Evolutionary conservation across 2,888 invertebrate species (phyloP).

Genomic region (Agonopterix subpropinquella): DNA sequence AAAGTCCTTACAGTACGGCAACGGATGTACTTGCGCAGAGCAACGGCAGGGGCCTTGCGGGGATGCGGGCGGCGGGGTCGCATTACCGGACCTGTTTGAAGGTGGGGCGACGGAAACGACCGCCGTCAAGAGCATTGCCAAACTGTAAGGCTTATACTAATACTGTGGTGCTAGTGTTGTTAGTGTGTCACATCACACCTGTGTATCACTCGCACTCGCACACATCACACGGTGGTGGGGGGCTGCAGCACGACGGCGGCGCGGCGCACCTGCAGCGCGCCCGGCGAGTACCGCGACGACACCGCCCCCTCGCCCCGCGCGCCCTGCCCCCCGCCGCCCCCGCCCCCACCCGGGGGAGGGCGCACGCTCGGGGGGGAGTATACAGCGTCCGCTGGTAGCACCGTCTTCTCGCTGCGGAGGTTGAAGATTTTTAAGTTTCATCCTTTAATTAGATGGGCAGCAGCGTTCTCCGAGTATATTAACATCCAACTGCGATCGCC

Average conservation of each 20-base stretch:
- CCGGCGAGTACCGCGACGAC: slow-evolving; percentile 80
- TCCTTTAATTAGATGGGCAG: too few relatives aligned
- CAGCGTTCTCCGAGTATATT: too few relatives aligned
- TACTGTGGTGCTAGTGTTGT: background rate
- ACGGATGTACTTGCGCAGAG: too few relatives aligned
- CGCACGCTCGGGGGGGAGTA: slow-evolving; percentile 76
- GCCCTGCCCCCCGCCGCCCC: slow-evolving; percentile 72
- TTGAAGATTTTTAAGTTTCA: background rate
- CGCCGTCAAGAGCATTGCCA: too few relatives aligned
- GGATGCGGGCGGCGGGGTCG: too few relatives aligned
- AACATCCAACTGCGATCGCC: too few relatives aligned
- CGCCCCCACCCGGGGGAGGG: slow-evolving; percentile 84
- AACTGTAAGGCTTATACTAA: too few relatives aligned
- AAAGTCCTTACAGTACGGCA: too few relatives aligned
- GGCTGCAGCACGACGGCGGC: slow-evolving; percentile 92
- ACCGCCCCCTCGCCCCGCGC: slow-evolving; percentile 61
- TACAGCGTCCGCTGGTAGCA: slow-evolving; percentile 84
- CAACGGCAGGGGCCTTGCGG: too few relatives aligned
- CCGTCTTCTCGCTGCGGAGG: slow-evolving; percentile 65
- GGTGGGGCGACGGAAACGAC: too few relatives aligned
- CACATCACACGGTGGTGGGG: slow-evolving; percentile 81
- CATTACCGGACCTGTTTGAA: too few relatives aligned
- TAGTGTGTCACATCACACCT: slow-evolving; percentile 10
- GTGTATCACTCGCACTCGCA: slow-evolving; percentile 1
- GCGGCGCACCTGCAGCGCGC: slow-evolving; percentile 91